A percentile compares a stretch with the other conserved stretches of the same genome.
phyloP scores from a whole-genome alignment of 2,888 invertebrate genomes.

The Scaptomyza reducta region DNA sequence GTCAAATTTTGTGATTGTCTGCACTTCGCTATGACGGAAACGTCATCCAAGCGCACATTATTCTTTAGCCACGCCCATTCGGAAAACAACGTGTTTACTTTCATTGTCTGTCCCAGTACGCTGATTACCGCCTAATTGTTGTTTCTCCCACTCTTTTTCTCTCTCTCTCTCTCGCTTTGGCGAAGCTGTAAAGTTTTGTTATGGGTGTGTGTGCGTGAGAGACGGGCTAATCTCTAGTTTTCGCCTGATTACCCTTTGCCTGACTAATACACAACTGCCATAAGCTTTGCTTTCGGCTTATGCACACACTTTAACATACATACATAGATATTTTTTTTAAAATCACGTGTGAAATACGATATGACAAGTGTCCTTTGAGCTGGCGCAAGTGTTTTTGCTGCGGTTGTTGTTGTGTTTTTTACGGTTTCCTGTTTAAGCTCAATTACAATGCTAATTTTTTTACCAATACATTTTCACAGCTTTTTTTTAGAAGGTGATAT shows the following conservation, averaged over 20 bases:
- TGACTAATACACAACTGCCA: slow-evolving; percentile 51
- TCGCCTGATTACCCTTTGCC: slow-evolving; percentile 72
- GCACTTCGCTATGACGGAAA: slow-evolving; percentile 36
- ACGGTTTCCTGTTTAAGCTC: slow-evolving; percentile 84
- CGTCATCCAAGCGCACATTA: slow-evolving; percentile 62
- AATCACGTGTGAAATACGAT: slow-evolving; percentile 78
- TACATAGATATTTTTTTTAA: slow-evolving; percentile 45
- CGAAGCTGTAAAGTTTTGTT: slow-evolving; percentile 41
- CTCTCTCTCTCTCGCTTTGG: neutral
- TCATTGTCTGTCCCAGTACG: slow-evolving; percentile 39
- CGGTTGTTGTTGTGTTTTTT: slow-evolving; percentile 77
- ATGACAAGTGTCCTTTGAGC: slow-evolving; percentile 71
- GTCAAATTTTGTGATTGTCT: slow-evolving; percentile 40
- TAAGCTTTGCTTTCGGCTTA: slow-evolving; percentile 57
- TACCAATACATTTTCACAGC: slow-evolving; percentile 48
- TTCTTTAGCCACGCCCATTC: slow-evolving; percentile 43
- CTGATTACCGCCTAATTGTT: slow-evolving; percentile 67
- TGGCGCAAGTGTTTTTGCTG: slow-evolving; percentile 46
- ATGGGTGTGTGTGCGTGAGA: slow-evolving; percentile 13
- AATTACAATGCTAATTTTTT: slow-evolving; percentile 81
- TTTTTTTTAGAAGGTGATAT: slow-evolving; percentile 30
- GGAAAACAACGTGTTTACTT: slow-evolving; percentile 3
- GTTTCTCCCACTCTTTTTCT: slow-evolving; percentile 1
- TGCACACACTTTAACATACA: neutral
- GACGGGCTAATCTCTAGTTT: slow-evolving; percentile 62